Evolutionary conservation across 2,888 invertebrate species (phyloP).

Genomic region (Caenorhabditis becei): DNA sequence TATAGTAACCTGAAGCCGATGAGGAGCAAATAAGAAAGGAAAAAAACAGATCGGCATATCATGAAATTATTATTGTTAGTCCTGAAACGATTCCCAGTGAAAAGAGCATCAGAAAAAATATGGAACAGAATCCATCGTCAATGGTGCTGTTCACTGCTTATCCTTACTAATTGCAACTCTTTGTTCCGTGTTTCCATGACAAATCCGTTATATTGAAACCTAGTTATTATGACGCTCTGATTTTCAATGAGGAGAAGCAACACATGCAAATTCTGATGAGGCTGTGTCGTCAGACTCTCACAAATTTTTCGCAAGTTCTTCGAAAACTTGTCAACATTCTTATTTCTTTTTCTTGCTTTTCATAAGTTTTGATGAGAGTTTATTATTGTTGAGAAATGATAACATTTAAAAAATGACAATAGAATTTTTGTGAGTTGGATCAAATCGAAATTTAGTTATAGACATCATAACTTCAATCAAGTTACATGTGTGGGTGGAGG

Average conservation of each 20-base stretch:
- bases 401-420: neutral
- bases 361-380: neutral
- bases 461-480: neutral
- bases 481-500: neutral
- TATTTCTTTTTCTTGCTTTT: constrained; percentile 9
- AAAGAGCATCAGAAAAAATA: neutral
- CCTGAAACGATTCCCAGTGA: neutral
- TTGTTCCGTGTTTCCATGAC: constrained; percentile 7
- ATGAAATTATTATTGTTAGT: neutral
- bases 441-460: neutral
- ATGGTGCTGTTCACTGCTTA: neutral
- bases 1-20: constrained; percentile 26
- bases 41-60: neutral
- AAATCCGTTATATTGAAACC: neutral
- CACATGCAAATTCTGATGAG: constrained; percentile 7
- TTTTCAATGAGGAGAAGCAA: neutral
- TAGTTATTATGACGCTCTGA: constrained; percentile 1
- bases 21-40: neutral
- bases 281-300: constrained; percentile 25
- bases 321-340: constrained; percentile 17
- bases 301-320: neutral
- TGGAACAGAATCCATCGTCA: neutral
- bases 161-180: constrained; percentile 1
- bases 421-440: neutral
- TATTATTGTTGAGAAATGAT: neutral